These are phyloP conservation scores for Mirza zaza DNA, from an alignment of 2,113 vertebrate genomes.

Conservation along the genomic window DNA sequence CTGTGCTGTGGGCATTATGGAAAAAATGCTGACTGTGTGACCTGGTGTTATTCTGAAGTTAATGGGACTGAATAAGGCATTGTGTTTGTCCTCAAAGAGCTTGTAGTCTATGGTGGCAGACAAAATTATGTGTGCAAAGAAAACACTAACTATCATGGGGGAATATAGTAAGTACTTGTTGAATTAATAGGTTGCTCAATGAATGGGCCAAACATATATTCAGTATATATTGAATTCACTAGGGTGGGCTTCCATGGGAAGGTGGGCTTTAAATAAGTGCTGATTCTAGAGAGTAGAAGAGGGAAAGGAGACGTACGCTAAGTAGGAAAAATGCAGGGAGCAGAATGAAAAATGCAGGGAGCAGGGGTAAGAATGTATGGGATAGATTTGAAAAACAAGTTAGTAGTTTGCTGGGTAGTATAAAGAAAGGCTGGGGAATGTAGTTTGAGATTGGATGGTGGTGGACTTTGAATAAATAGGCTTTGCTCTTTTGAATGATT, in stretches of 20 bases:
- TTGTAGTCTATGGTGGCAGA: neutral
- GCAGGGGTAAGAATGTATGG: neutral
- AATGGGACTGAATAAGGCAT: neutral
- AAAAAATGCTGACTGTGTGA: neutral
- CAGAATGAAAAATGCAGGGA: neutral
- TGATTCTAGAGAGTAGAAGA: neutral
- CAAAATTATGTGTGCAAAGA: neutral
- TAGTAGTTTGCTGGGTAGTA: neutral
- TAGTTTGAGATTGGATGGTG: neutral
- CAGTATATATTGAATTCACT: neutral
- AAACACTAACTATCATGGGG: neutral
- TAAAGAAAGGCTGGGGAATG: neutral
- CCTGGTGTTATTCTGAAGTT: neutral
- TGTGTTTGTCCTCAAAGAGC: neutral
- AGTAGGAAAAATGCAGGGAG: neutral
- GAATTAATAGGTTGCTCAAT: neutral
- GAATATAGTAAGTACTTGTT: neutral
- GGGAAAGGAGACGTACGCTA: neutral
- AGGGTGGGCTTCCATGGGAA: neutral
- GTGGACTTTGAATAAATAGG: neutral
- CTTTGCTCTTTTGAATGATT: neutral
- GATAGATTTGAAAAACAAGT: neutral
- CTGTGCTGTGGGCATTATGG: neutral
- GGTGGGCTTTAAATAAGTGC: neutral
- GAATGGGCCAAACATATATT: neutral